Evolutionary conservation across 2,113 vertebrate species (phyloP).

Genomic region (Gavia stellata): DNA sequence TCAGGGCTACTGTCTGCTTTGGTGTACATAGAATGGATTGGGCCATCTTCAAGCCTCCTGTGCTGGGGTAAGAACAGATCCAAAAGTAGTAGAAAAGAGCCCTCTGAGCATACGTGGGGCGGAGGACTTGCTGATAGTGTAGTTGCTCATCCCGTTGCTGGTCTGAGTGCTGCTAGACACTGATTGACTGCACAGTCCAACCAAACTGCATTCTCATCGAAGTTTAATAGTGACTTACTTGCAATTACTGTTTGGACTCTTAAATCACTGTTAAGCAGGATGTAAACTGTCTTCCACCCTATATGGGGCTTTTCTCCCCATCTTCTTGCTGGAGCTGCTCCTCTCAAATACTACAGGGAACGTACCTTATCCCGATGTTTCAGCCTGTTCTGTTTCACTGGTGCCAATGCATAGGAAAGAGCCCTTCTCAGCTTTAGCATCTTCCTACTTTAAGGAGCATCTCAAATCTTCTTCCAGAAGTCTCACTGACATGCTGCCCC

Average conservation of each 20-base stretch:
- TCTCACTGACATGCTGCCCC: neutral
- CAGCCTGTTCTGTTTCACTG: constrained; percentile 14
- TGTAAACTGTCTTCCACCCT: constrained; percentile 40
- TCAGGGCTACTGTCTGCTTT: neutral
- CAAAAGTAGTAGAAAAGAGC: neutral
- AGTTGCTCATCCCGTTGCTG: neutral
- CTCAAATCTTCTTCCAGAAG: neutral
- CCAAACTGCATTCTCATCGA: neutral
- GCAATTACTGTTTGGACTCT: neutral
- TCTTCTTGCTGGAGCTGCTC: constrained; percentile 4
- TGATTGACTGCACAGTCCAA: neutral
- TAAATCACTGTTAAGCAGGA: neutral
- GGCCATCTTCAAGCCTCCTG: neutral
- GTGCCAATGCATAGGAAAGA: constrained; percentile 24
- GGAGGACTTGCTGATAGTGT: neutral
- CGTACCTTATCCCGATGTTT: neutral
- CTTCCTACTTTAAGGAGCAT: constrained; percentile 29
- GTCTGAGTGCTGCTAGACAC: neutral
- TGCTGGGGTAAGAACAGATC: neutral
- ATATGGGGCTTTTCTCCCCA: neutral
- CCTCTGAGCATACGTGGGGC: neutral
- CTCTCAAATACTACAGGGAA: neutral
- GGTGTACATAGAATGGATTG: neutral
- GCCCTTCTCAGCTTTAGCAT: neutral
- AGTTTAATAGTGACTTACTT: neutral